These are phyloP conservation scores for Cryptus armator DNA, from an alignment of 2,888 invertebrate species.

Conservation along the genomic window DNA sequence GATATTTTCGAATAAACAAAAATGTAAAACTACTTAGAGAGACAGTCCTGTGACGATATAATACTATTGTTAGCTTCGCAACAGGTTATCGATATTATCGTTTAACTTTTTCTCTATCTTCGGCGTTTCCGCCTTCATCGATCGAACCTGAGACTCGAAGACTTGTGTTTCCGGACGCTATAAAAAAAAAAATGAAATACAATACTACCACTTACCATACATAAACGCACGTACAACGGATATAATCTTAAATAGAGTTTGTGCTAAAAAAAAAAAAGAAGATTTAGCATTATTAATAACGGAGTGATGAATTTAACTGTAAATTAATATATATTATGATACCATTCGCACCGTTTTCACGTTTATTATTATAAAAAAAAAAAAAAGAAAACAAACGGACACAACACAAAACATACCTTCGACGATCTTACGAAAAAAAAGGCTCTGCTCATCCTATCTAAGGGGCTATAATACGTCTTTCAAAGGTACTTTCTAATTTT, in stretches of 20 bases:
- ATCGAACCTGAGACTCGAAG: constrained; percentile 74
- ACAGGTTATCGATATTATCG: not conserved
- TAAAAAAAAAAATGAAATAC: constrained; percentile 33
- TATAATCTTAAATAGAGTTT: constrained; percentile 72
- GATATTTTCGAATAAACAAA: constrained; percentile 46
- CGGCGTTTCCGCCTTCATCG: constrained; percentile 70
- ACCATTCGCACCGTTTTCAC: constrained; percentile 57
- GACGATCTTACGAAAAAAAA: constrained; percentile 12
- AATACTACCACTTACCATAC: constrained; percentile 53
- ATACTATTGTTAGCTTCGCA: not conserved
- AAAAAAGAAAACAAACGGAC: constrained; percentile 18
- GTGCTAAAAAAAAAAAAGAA: constrained; percentile 37
- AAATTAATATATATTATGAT: constrained; percentile 68
- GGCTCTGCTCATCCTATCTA: constrained; percentile 25
- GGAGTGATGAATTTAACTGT: constrained; percentile 68
- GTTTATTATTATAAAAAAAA: constrained; percentile 36
- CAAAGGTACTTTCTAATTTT: constrained; percentile 37
- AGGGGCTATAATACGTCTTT: constrained; percentile 31
- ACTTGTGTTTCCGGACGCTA: constrained; percentile 68
- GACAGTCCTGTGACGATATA: constrained; percentile 38
- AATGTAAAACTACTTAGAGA: constrained; percentile 44
- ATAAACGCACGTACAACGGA: constrained; percentile 73
- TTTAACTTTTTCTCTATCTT: constrained; percentile 44
- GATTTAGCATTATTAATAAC: constrained; percentile 69
- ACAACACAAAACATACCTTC: constrained; percentile 38